Conservation (phyloP, 2,797 vertebrate genomes). For the Peromyscus attwateri region DNA sequence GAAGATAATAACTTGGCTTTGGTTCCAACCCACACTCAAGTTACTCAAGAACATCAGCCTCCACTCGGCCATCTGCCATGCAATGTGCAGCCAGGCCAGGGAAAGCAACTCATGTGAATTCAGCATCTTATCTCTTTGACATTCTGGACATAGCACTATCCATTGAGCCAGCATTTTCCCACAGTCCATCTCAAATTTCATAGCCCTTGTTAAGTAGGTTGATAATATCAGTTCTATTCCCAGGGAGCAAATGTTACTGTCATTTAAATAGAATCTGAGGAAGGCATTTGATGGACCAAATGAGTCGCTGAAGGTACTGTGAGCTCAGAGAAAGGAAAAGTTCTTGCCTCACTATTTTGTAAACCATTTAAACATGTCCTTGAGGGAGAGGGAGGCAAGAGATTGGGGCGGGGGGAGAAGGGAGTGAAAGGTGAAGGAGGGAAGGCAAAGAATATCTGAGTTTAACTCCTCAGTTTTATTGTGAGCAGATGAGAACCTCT, state of each 20-base stretch:
- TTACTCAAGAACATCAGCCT: conserved; percentile 71
- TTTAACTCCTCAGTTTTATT: conserved; percentile 34
- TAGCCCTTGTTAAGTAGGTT: conserved; percentile 73
- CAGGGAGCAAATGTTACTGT: conserved; percentile 71
- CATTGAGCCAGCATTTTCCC: conserved; percentile 78
- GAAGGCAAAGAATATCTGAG: background rate
- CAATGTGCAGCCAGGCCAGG: conserved; percentile 26
- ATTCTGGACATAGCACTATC: conserved; percentile 71
- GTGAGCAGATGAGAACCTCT: background rate
- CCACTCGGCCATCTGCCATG: conserved; percentile 77
- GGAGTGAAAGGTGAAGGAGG: background rate
- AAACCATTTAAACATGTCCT: conserved; percentile 17
- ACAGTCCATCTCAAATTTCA: conserved; percentile 79
- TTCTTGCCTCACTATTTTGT: conserved; percentile 1
- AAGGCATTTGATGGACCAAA: conserved; percentile 65
- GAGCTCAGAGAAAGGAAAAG: background rate
- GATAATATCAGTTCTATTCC: conserved; percentile 73
- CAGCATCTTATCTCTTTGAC: conserved; percentile 78
- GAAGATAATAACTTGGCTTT: conserved; percentile 79
- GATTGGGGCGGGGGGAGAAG: background rate
- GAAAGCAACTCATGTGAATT: conserved; percentile 70
- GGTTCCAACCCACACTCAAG: conserved; percentile 72
- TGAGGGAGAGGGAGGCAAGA: background rate
- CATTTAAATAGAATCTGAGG: conserved; percentile 68
- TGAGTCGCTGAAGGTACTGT: conserved; percentile 5